Percentiles rank a stretch among this genome's conserved stretches.
Evolutionary conservation across 2,113 vertebrate genomes (phyloP).

Genomic region (Lophochroa leadbeateri): DNA sequence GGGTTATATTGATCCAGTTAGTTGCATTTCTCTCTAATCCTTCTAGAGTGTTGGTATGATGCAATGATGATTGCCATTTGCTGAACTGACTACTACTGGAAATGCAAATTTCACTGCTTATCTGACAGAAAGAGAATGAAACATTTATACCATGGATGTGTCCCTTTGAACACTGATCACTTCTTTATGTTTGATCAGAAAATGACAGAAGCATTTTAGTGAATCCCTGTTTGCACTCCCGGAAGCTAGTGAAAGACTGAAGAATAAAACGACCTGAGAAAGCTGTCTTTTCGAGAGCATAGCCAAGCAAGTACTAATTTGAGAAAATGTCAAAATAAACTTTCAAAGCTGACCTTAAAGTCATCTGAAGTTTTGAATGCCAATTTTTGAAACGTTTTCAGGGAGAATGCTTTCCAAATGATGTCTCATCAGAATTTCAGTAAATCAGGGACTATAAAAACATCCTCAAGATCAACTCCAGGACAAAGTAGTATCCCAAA

Average conservation of each 20-base stretch:
- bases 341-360: constrained; percentile 25
- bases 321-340: neutral
- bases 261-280: neutral
- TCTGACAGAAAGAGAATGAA: neutral
- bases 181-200: neutral
- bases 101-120: neutral
- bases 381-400: neutral
- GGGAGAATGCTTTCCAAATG: neutral
- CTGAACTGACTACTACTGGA: neutral
- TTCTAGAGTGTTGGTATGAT: neutral
- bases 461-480: neutral
- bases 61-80: neutral
- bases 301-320: neutral
- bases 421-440: neutral
- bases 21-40: neutral
- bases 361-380: neutral
- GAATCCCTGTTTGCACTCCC: neutral
- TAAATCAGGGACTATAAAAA: neutral
- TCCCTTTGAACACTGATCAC: neutral
- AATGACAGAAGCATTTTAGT: neutral
- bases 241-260: neutral
- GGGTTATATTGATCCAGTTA: neutral
- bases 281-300: neutral
- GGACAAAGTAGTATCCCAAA: neutral
- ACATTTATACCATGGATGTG: neutral